Evolutionary conservation across 2,113 vertebrate genomes (phyloP).

Genomic region (Bubo bubo): DNA sequence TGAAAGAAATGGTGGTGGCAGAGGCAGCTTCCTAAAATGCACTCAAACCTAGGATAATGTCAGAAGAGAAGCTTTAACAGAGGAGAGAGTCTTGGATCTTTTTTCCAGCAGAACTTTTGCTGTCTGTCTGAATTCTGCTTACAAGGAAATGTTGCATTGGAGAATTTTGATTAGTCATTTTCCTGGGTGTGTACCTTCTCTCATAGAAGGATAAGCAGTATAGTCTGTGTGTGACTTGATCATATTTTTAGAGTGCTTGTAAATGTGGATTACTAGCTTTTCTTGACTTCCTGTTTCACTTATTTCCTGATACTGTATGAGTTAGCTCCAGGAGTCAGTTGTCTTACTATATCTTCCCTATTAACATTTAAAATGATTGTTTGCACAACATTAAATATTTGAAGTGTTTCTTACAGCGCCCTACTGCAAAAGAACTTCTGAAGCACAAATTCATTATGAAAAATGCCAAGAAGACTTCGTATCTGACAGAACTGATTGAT

Average conservation of each 20-base stretch:
- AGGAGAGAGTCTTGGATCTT: not conserved
- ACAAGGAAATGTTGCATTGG: slow-evolving; percentile 13
- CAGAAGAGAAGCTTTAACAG: not conserved
- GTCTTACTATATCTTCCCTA: not conserved
- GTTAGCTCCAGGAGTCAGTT: not conserved
- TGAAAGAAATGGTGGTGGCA: not conserved
- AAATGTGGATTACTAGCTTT: slow-evolving; percentile 17
- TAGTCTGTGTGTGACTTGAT: not conserved
- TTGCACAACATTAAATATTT: not conserved
- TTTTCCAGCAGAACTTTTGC: not conserved
- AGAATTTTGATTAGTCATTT: slow-evolving; percentile 60
- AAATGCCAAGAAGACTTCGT: slow-evolving; percentile 85
- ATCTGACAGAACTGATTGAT: slow-evolving; percentile 87
- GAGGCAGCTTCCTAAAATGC: not conserved
- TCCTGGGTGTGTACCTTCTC: slow-evolving; percentile 54
- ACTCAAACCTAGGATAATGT: not conserved
- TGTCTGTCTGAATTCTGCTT: not conserved
- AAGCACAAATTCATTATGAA: slow-evolving; percentile 87
- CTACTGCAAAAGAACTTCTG: slow-evolving; percentile 83
- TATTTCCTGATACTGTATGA: not conserved
- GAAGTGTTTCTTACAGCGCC: slow-evolving; percentile 71
- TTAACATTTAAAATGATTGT: not conserved
- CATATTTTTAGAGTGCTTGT: slow-evolving; percentile 11
- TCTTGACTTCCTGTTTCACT: slow-evolving; percentile 36
- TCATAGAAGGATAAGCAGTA: not conserved